phyloP scores from a whole-genome alignment of 2,888 invertebrate species.

The Phortica magna region DNA sequence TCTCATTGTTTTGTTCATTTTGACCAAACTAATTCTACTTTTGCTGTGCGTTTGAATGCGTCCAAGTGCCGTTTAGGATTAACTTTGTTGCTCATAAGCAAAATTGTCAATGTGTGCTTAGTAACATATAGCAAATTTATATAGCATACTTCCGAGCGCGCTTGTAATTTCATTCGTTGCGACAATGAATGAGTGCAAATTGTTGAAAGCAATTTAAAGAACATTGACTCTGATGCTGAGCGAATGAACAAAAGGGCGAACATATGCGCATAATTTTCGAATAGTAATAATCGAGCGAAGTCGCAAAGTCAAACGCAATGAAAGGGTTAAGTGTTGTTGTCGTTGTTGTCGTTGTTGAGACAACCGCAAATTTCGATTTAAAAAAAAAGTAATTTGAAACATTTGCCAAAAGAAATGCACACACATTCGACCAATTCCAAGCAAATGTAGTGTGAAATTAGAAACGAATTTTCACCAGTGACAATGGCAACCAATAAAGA shows the following conservation, averaged over 20 bases:
- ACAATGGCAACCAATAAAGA: constrained; percentile 48
- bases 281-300: not conserved
- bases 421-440: constrained; percentile 13
- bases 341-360: not conserved
- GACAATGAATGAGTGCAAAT: not conserved
- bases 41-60: constrained; percentile 46
- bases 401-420: not conserved
- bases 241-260: not conserved
- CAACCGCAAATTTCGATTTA: not conserved
- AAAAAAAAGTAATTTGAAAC: not conserved
- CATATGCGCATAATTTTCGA: constrained; percentile 6
- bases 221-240: not conserved
- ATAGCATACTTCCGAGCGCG: constrained; percentile 1
- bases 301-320: constrained; percentile 7
- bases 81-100: constrained; percentile 53
- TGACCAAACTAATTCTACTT: no score
- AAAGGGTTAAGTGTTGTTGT: not conserved
- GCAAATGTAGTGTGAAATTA: constrained; percentile 74
- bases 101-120: constrained; percentile 57
- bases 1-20: constrained; percentile 42
- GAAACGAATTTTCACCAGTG: constrained; percentile 47
- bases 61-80: constrained; percentile 60
- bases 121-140: constrained; percentile 58
- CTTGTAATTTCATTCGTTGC: not conserved
- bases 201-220: not conserved